A percentile compares a stretch with the other conserved stretches of the same genome.
Evolutionary conservation across 2,888 invertebrate species (phyloP).

Genomic region (Meghimatium bilineatum): DNA sequence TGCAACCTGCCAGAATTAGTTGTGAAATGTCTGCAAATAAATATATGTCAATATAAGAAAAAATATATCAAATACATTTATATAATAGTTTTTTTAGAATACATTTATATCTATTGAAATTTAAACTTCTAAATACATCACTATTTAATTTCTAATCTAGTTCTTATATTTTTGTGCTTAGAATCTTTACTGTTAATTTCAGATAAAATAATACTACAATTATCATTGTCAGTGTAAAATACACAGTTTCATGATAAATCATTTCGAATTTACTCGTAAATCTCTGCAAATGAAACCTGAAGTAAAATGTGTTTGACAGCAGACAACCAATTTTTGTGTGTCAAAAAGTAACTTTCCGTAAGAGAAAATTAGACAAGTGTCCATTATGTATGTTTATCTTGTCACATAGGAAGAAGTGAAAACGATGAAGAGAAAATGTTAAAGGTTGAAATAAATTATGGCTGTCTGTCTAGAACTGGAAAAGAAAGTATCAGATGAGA

Average conservation of each 20-base stretch:
- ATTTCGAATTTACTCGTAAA: background rate
- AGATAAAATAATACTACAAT: background rate
- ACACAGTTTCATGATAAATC: background rate
- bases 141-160: too few relatives aligned
- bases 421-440: background rate
- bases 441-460: background rate
- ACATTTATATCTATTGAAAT: too few relatives aligned
- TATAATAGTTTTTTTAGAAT: too few relatives aligned
- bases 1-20: too few relatives aligned
- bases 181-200: background rate
- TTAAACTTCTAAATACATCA: too few relatives aligned
- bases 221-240: background rate
- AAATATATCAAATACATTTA: too few relatives aligned
- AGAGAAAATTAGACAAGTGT: background rate
- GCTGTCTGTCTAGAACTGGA: background rate
- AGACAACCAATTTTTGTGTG: background rate
- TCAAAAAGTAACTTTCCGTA: background rate
- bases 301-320: background rate
- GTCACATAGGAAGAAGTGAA: background rate
- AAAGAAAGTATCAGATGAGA: background rate
- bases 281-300: background rate
- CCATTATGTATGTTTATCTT: background rate
- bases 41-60: too few relatives aligned
- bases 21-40: too few relatives aligned
- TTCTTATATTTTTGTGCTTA: background rate